A percentile compares a stretch with the other conserved stretches of the same genome.
phyloP scores from a whole-genome alignment of 2,113 vertebrate genomes.

The Chionodraco myersi region DNA sequence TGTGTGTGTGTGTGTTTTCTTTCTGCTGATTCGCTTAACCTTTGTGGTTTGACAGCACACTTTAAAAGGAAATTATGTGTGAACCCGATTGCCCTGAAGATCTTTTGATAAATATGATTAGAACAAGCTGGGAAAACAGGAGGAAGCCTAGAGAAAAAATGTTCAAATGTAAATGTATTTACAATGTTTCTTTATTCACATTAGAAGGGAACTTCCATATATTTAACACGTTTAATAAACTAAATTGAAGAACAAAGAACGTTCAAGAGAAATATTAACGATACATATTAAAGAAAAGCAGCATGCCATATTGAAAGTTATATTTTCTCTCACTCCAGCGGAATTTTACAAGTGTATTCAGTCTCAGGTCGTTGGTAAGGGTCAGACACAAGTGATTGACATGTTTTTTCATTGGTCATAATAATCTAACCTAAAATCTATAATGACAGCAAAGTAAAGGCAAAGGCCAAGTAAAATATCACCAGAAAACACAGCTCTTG shows the following conservation, averaged over 20 bases:
- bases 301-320: background rate
- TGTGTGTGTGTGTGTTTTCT: too few relatives aligned
- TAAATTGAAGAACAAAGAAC: background rate
- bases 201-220: background rate
- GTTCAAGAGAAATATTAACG: too few relatives aligned
- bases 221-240: background rate
- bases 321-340: background rate
- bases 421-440: conserved; percentile 21
- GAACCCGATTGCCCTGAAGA: conserved; percentile 35
- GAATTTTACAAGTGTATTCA: background rate
- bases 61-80: conserved; percentile 46
- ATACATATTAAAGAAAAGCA: background rate
- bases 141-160: background rate
- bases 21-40: conserved; percentile 61
- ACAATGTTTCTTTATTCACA: background rate
- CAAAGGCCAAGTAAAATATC: conserved; percentile 17
- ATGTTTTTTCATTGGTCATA: conserved; percentile 17
- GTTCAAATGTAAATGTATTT: background rate
- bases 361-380: background rate
- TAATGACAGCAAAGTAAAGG: conserved; percentile 17
- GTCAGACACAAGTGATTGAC: background rate
- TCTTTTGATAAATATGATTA: conserved; percentile 41
- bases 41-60: conserved; percentile 38
- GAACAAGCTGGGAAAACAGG: background rate
- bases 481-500: conserved; percentile 7